phyloP scores from a whole-genome alignment of 2,113 vertebrate species.

The Physeter macrocephalus region DNA sequence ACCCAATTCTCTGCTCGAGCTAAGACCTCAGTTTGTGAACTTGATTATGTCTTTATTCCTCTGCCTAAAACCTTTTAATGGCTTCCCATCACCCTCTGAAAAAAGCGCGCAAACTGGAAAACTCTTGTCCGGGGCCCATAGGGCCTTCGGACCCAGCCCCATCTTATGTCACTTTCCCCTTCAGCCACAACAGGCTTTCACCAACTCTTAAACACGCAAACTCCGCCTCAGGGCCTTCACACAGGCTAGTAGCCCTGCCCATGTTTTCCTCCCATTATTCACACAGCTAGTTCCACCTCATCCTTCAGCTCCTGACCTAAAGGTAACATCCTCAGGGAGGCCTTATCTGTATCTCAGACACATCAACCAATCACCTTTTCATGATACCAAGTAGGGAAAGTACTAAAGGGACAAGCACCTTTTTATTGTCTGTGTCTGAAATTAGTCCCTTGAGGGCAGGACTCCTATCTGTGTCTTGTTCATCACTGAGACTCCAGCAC shows the following conservation, averaged over 20 bases:
- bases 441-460: not conserved
- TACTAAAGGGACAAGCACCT: not conserved
- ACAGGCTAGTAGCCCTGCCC: not conserved
- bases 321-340: not conserved
- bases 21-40: not conserved
- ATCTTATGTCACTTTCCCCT: no score
- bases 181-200: not conserved
- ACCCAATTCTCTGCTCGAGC: not conserved
- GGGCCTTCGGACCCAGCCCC: not conserved
- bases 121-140: not conserved
- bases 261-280: not conserved
- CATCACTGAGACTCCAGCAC: not conserved
- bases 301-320: not conserved
- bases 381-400: not conserved
- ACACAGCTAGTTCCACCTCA: not conserved
- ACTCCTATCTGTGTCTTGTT: not conserved
- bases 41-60: not conserved
- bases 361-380: not conserved
- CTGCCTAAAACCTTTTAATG: not conserved
- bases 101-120: not conserved
- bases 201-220: not conserved
- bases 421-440: not conserved
- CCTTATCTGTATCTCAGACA: not conserved
- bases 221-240: not conserved
- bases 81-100: not conserved